phyloP scores from a whole-genome alignment of 2,888 invertebrate species.

The Nymphalis polychloros region DNA sequence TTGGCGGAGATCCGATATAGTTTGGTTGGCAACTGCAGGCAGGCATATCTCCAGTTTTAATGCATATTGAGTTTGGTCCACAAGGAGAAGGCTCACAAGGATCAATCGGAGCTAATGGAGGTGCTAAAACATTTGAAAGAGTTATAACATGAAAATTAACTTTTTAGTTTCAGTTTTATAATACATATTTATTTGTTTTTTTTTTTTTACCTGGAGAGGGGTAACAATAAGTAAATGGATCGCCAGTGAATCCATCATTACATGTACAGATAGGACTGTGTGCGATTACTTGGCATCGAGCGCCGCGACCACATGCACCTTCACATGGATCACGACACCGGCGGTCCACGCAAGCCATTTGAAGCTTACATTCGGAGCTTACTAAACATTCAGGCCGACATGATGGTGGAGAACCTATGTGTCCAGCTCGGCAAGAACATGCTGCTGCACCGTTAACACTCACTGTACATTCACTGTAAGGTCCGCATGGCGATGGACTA shows the following conservation, averaged over 20 bases:
- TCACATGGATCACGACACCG: conserved; percentile 88
- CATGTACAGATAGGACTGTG: conserved; percentile 89
- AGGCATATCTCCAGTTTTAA: conserved; percentile 82
- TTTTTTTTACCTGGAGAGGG: conserved; percentile 76
- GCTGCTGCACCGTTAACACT: conserved; percentile 80
- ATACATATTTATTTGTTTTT: conserved; percentile 3
- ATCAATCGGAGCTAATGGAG: conserved; percentile 58
- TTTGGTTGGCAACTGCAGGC: conserved; percentile 84
- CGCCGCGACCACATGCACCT: conserved; percentile 87
- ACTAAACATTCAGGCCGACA: conserved; percentile 89
- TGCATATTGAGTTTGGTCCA: conserved; percentile 84
- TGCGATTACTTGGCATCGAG: conserved; percentile 87
- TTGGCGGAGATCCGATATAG: conserved; percentile 84
- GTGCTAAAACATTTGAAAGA: conserved; percentile 41
- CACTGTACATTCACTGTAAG: conserved; percentile 85
- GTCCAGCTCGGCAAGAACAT: conserved; percentile 87
- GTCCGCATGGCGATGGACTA: conserved; percentile 89
- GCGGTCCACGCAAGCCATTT: conserved; percentile 86
- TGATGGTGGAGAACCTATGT: conserved; percentile 87
- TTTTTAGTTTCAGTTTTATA: not conserved
- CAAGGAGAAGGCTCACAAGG: conserved; percentile 87
- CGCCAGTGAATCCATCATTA: conserved; percentile 84
- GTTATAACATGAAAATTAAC: not conserved
- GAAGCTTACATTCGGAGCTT: conserved; percentile 86
- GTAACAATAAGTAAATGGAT: conserved; percentile 86